Evolutionary conservation across 2,888 invertebrate genomes (phyloP).

Genomic region (Tupiocoris notatus): DNA sequence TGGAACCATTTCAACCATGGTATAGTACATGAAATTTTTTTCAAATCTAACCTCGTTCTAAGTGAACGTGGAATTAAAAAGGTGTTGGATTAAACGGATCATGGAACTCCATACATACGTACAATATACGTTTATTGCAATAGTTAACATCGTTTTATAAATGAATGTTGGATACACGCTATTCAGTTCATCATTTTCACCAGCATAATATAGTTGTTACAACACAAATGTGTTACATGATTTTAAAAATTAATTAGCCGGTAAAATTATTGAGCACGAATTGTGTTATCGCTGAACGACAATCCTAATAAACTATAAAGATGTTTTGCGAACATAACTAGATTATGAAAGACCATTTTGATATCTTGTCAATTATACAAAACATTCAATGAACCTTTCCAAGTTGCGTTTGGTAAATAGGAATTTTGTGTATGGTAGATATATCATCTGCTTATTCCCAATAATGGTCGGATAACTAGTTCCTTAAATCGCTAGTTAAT

Average conservation of each 20-base stretch:
- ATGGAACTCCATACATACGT: no score
- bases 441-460: constrained; percentile 11
- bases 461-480: constrained; percentile 37
- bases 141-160: constrained; percentile 34
- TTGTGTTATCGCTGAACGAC: constrained; percentile 35
- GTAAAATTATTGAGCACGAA: constrained; percentile 35
- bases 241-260: constrained; percentile 20
- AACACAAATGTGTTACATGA: background rate
- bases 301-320: constrained; percentile 28
- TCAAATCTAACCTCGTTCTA: no score
- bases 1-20: no score
- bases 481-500: constrained; percentile 24
- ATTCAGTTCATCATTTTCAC: constrained; percentile 37
- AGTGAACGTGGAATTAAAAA: no score
- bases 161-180: constrained; percentile 32
- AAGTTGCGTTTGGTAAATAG: constrained; percentile 14
- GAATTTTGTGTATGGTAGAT: constrained; percentile 20
- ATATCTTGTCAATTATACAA: constrained; percentile 28
- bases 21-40: no score
- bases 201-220: constrained; percentile 15
- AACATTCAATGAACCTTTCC: constrained; percentile 30
- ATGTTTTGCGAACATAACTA: constrained; percentile 32
- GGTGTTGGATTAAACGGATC: no score
- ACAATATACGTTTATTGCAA: constrained; percentile 35
- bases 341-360: constrained; percentile 39